These are phyloP conservation scores for Sparus aurata DNA, from an alignment of 2,797 vertebrate species.

Conservation along the genomic window DNA sequence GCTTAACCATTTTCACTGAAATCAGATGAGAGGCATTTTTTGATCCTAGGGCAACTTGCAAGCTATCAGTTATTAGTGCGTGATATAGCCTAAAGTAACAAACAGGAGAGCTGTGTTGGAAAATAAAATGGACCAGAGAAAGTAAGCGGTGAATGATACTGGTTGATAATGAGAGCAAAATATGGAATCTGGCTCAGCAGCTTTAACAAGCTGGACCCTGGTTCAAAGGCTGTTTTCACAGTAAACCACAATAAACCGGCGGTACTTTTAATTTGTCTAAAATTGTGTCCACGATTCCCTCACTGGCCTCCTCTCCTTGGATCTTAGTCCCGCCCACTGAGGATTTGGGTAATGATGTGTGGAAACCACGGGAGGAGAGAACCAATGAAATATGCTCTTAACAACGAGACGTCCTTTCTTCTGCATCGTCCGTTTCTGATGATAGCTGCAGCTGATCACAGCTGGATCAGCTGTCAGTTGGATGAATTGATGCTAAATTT, in stretches of 20 bases:
- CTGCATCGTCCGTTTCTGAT: no score
- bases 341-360: no score
- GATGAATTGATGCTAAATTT: no score
- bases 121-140: not conserved
- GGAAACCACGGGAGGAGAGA: no score
- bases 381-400: no score
- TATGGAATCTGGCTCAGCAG: not conserved
- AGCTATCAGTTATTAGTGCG: slow-evolving; percentile 41
- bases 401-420: no score
- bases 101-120: slow-evolving; percentile 11
- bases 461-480: no score
- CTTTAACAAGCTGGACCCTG: not conserved
- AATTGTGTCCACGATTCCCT: no score
- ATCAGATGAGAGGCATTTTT: slow-evolving; percentile 32
- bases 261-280: no score
- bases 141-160: not conserved
- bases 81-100: slow-evolving; percentile 29
- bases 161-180: not conserved
- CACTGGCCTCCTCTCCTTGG: no score
- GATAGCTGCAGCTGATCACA: no score
- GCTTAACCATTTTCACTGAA: slow-evolving; percentile 15
- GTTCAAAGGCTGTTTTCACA: slow-evolving; percentile 22
- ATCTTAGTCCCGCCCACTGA: no score
- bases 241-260: not conserved
- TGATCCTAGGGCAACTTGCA: slow-evolving; percentile 10